Evolutionary conservation across 2,888 invertebrate species (phyloP).

Genomic region (Ichneumon xanthorius): DNA sequence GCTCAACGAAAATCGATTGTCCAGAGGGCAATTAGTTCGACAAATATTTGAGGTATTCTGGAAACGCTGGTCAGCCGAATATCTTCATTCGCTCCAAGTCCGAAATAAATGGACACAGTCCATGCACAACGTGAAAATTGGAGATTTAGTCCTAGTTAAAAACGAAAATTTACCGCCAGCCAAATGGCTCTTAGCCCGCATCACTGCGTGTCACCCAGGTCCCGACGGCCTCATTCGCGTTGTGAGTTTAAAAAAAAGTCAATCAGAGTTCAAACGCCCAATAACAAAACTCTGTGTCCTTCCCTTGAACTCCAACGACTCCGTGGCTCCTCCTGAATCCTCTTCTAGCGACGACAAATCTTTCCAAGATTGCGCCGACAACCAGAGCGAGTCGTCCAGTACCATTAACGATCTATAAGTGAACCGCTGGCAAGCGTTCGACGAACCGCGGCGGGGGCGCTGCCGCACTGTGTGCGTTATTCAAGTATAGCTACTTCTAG

Average conservation of each 20-base stretch:
- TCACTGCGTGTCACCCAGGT: background rate
- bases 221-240: background rate
- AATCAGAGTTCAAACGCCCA: background rate
- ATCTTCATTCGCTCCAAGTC: conserved; percentile 14
- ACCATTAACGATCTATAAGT: no score
- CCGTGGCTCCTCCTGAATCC: background rate
- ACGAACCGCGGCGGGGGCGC: no score
- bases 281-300: background rate
- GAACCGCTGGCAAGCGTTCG: no score
- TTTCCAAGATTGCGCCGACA: background rate
- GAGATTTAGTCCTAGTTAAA: background rate
- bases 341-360: background rate
- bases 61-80: conserved; percentile 17
- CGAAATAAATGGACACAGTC: conserved; percentile 3
- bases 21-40: background rate
- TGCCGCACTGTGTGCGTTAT: no score
- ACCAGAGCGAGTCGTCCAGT: background rate
- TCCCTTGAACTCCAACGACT: background rate
- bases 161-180: conserved; percentile 1
- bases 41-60: conserved; percentile 23
- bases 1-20: background rate
- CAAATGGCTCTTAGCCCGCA: background rate
- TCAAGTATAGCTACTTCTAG: no score
- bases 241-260: background rate
- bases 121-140: background rate